phyloP scores from a whole-genome alignment of 2,113 vertebrate genomes.

The Urocolius indicus region DNA sequence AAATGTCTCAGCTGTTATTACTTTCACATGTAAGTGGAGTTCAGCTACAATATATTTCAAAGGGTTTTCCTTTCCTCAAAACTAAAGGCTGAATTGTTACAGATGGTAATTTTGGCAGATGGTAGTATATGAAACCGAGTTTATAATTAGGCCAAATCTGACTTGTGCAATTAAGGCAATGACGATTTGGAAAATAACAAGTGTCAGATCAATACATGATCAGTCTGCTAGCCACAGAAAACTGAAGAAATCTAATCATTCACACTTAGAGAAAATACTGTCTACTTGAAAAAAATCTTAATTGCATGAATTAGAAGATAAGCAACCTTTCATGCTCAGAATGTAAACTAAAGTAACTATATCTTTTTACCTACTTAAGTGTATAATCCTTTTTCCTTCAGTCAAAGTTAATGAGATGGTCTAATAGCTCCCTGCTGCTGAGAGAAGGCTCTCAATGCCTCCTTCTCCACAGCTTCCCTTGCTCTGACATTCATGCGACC shows the following conservation, averaged over 20 bases:
- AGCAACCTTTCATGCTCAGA: not conserved
- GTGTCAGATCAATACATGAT: not conserved
- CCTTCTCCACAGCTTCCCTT: not conserved
- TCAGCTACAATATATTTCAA: slow-evolving; percentile 20
- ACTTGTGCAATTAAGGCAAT: slow-evolving; percentile 48
- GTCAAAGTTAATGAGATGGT: not conserved
- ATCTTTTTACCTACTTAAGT: not conserved
- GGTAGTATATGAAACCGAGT: slow-evolving; percentile 33
- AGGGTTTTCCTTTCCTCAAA: slow-evolving; percentile 30
- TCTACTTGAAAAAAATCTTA: not conserved
- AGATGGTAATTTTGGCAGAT: slow-evolving; percentile 63
- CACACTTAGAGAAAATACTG: not conserved
- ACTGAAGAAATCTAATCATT: not conserved
- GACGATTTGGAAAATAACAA: slow-evolving; percentile 42
- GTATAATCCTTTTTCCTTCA: slow-evolving; percentile 30
- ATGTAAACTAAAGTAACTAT: not conserved
- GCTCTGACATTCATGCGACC: slow-evolving; percentile 9
- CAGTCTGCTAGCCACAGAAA: not conserved
- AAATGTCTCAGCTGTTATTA: slow-evolving; percentile 13
- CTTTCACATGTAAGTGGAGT: slow-evolving; percentile 6
- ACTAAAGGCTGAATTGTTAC: slow-evolving; percentile 30
- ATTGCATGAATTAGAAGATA: not conserved
- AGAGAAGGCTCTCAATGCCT: not conserved
- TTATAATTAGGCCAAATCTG: slow-evolving; percentile 61
- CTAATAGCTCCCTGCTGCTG: slow-evolving; percentile 6